Evolutionary conservation across 2,888 invertebrate species (phyloP), one percentile per base, ranked within the genome.

Genomic region (Nomada fucata): DNA sequence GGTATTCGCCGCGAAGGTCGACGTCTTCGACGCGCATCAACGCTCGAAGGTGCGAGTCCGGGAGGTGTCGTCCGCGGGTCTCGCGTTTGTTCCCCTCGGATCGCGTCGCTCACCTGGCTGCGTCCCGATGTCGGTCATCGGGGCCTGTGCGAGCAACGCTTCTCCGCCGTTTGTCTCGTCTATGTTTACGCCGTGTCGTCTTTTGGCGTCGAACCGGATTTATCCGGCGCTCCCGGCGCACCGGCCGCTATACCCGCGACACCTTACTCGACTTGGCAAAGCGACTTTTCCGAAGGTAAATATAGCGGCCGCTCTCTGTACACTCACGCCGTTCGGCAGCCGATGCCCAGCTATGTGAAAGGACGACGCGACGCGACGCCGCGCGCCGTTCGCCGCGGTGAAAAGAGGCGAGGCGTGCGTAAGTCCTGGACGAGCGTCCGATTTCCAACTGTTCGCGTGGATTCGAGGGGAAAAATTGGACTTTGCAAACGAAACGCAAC

Each of bases 251-350:
- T 74, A 82, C 83, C 75, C 89, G 88, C 90, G 91, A 91, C 92
- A 91, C 91, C 90, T 91, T 92, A 91, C 92, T 92, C 92, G 92
- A 92, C 90, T 92, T 92, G 92, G 92, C 91, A 91, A 90, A 90
- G 83, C 83, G 86, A 88, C 90, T 89, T 89, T 90, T 88, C 85
- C 86, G 89, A 86, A 82, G 86, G 83, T 90, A 90, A 90, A 90
- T 90, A 90, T 90, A 91, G 90, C 89, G 84, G 63, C 83, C 89
- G 81, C 79, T 76, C 79, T 73, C 78, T 86, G 87, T 79, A 86
- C 84, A 87, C 82, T 88, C 88, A 86, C 79, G 79, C 78, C 67
- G 81, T 86, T 88, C 86, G 86, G 88, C 85, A 83, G 76, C 69
- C 82, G 84, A 88, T 84, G 87, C 83, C 44, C 84, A 85, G 73